These are phyloP conservation scores for Montipora capricornis DNA, from an alignment of 64 coral and sea anemone species.

Conservation along the genomic window DNA sequence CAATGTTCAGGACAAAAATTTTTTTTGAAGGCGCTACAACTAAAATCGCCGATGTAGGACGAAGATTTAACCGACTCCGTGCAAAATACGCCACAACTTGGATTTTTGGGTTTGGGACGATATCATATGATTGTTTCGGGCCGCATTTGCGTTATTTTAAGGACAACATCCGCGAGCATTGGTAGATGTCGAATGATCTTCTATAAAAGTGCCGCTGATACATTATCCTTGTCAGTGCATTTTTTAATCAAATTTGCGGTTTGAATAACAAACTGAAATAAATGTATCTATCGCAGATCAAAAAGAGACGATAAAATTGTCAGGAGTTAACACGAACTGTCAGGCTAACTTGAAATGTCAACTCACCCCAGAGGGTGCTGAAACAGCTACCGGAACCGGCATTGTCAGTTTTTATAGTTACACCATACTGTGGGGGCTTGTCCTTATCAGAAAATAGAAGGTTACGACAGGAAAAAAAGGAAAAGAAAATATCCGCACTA, in stretches of 20 bases:
- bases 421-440: too few species aligned
- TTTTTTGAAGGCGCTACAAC: too few species aligned
- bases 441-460: neutral
- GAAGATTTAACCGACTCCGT: too few species aligned
- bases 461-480: neutral
- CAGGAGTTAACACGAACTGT: too few species aligned
- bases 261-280: conserved; percentile 28
- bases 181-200: too few species aligned
- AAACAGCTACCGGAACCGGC: neutral
- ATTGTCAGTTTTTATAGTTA: neutral
- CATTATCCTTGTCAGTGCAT: neutral
- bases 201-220: neutral
- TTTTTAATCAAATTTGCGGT: neutral
- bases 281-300: neutral
- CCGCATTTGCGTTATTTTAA: too few species aligned
- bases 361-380: neutral
- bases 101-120: too few species aligned
- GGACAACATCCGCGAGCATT: too few species aligned
- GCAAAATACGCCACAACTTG: too few species aligned
- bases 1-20: too few species aligned
- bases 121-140: too few species aligned
- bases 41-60: too few species aligned
- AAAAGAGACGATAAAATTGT: neutral
- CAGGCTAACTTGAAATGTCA: neutral
- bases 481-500: neutral